These are phyloP conservation scores for Tetraneura akinire DNA, from an alignment of 1,140 invertebrate genomes.

Conservation along the genomic window DNA sequence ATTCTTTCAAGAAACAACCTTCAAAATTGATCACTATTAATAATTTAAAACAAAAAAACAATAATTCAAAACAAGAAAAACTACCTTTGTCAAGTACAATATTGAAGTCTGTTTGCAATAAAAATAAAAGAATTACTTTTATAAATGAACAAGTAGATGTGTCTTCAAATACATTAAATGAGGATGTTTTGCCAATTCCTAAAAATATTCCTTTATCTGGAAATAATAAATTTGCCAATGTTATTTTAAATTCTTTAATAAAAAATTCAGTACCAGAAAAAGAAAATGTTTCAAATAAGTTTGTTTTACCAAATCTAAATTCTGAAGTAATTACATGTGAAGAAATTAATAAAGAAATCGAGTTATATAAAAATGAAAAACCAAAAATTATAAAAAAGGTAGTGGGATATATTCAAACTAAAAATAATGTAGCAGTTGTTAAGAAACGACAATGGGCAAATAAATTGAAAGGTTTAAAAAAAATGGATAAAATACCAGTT, in stretches of 20 bases:
- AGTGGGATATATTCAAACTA: constrained; percentile 4
- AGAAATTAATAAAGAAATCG: constrained; percentile 29
- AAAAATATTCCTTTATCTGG: neutral
- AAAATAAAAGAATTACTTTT: constrained; percentile 35
- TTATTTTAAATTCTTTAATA: constrained; percentile 28
- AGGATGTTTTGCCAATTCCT: constrained; percentile 6
- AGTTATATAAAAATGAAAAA: constrained; percentile 36
- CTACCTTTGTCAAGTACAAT: neutral
- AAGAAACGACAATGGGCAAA: constrained; percentile 7
- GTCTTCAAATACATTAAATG: neutral
- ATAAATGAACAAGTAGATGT: constrained; percentile 17
- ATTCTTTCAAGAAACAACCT: constrained; percentile 39
- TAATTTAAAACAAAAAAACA: neutral
- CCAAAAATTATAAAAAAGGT: constrained; percentile 21
- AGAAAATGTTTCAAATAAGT: neutral
- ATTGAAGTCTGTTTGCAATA: neutral
- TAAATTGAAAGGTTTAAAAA: constrained; percentile 21
- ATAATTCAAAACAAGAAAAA: constrained; percentile 9
- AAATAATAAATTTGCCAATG: constrained; percentile 34
- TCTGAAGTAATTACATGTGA: neutral
- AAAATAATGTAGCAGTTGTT: neutral
- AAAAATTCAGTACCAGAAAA: constrained; percentile 3
- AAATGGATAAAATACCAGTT: constrained; percentile 15
- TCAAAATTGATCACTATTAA: constrained; percentile 34
- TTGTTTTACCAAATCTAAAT: constrained; percentile 6